Evolutionary conservation across 2,113 vertebrate species (phyloP).

Genomic region (Larimichthys polyactis): DNA sequence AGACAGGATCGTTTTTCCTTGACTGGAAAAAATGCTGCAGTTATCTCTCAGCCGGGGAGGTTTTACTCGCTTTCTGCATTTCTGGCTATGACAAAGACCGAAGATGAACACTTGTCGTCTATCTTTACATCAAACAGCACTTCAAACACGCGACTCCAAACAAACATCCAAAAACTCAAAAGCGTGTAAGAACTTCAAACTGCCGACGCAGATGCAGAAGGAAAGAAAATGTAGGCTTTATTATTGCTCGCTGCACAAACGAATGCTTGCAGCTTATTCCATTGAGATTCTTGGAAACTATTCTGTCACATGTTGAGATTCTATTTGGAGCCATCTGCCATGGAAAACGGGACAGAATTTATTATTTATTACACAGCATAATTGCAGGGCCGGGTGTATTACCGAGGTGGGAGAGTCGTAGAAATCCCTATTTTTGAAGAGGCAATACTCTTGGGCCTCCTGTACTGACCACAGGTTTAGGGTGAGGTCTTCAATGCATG

Average conservation of each 20-base stretch:
- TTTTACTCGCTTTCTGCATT: constrained; percentile 36
- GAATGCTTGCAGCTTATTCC: constrained; percentile 68
- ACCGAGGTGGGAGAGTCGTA: constrained; percentile 52
- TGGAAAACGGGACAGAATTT: constrained; percentile 74
- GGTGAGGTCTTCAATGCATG: too few relatives aligned
- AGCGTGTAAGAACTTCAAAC: constrained; percentile 43
- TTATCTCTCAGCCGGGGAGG: constrained; percentile 17
- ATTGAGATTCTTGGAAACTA: constrained; percentile 77
- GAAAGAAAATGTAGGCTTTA: constrained; percentile 47
- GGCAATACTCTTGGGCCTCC: constrained; percentile 27
- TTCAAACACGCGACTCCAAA: constrained; percentile 12
- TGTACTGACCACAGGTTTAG: constrained; percentile 14
- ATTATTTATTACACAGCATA: constrained; percentile 74
- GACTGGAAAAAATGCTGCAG: constrained; percentile 30
- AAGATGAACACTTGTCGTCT: constrained; percentile 4
- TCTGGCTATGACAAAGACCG: neutral
- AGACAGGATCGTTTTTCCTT: constrained; percentile 4
- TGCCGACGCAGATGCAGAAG: constrained; percentile 42
- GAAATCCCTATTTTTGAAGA: constrained; percentile 38
- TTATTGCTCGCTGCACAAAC: constrained; percentile 55
- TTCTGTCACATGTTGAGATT: constrained; percentile 74
- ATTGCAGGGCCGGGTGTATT: constrained; percentile 61
- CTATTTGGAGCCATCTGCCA: constrained; percentile 77
- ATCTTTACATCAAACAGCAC: constrained; percentile 11
- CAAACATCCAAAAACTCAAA: constrained; percentile 19